Base-by-base conservation (phyloP, 37 sponge, comb jelly and placozoan genomes). In the Chondrosia reniformis region DNA sequence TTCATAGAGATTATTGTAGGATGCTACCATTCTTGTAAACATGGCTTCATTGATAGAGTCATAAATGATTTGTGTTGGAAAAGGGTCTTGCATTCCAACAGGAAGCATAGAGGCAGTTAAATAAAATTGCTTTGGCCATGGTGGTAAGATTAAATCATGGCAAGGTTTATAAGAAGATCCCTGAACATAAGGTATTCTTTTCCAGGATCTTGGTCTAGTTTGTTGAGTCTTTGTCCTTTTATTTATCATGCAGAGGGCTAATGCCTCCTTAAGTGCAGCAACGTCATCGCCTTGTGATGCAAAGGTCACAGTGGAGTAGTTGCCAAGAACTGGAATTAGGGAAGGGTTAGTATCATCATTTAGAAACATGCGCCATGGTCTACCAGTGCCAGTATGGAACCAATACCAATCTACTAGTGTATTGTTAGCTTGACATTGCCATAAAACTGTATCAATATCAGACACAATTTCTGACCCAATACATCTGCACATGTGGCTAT, bases 391-490 rank as follows among this genome's bases (percentile, higher is more conserved):
- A 30, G 27, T 34, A 0, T 59, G 46, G 30, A 82, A 75, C 83
- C 83, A 82, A 39, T 32, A 61, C 83, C 83, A 82, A 45, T 82
- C 83, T n/a, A n/a, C n/a, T n/a, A n/a, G n/a, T n/a, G n/a, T n/a
- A n/a, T n/a, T n/a, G n/a, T n/a, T 21, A 6, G 4, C 33, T 1
- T 45, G 63, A 74, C 83, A 82, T 32, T 31, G 45, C 83, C 83
- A 82, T 8, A 32, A 36, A 37, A 59, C 41, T 0, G 62, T 32
- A 2, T 74, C 31, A 6, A 72, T n/a, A 58, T 46, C 63, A 62
- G 83, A 28, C 24, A 57, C 36, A 62, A 43, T 40, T 3, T 28
- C 19, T 15, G 76, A 22, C 24, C 83, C 83, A 19, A 75, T 19
- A 45, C 83, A 82, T 42, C 45, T 38, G 33, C 83, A 82, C 15